Conservation (phyloP, 2,113 vertebrate genomes). For the Carettochelys insculpta region DNA sequence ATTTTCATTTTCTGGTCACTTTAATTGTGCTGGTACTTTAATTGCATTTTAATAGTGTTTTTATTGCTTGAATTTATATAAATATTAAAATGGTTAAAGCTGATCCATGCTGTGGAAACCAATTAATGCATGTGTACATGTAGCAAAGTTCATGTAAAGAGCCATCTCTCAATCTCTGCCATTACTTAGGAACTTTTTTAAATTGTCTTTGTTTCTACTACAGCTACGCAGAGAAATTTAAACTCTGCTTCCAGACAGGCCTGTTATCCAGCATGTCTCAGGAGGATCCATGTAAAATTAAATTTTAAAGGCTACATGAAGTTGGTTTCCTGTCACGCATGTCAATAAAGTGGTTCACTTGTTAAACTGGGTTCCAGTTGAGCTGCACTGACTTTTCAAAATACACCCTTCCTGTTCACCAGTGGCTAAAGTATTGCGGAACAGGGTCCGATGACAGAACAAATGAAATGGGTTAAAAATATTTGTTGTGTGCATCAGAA, state of each 20-base stretch:
- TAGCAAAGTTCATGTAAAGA: conserved; percentile 34
- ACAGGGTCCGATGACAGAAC: not conserved
- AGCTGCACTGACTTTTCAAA: not conserved
- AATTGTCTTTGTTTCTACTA: conserved; percentile 26
- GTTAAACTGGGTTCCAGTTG: not conserved
- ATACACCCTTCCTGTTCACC: not conserved
- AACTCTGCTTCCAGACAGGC: not conserved
- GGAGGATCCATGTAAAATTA: not conserved
- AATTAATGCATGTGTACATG: conserved; percentile 31
- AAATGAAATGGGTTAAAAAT: not conserved
- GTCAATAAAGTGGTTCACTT: not conserved
- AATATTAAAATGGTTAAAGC: conserved; percentile 42
- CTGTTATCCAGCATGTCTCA: not conserved
- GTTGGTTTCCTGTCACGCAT: accelerated
- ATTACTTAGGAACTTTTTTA: not conserved
- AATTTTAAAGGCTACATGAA: conserved; percentile 5
- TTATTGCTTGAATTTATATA: conserved; percentile 47
- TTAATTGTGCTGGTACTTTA: conserved; percentile 21
- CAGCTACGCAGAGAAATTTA: conserved; percentile 29
- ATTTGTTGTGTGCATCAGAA: not conserved
- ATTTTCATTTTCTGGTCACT: conserved; percentile 19
- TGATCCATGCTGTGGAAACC: conserved; percentile 19
- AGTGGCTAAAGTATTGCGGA: not conserved
- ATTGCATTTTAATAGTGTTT: conserved; percentile 47
- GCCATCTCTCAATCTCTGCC: conserved; percentile 6